These are phyloP conservation scores for Sarcophaga caerulescens DNA, from an alignment of 2,888 invertebrate genomes.

Conservation along the genomic window DNA sequence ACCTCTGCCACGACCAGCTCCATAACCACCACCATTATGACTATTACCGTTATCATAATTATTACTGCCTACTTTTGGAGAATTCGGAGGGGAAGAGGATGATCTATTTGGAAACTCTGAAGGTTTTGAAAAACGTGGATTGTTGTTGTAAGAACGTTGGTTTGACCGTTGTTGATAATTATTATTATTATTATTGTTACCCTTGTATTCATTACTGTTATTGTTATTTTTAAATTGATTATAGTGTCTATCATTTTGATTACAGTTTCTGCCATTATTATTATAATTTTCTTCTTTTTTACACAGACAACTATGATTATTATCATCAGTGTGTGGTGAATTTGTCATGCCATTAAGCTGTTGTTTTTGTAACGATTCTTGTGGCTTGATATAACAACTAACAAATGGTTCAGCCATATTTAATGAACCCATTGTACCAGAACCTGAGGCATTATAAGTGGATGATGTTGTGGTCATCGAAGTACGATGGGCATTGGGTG, in stretches of 20 bases:
- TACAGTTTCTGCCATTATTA: constrained; percentile 3
- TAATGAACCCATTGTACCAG: not conserved
- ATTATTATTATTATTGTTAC: constrained; percentile 15
- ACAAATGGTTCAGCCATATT: constrained; percentile 62
- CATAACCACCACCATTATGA: constrained; percentile 3
- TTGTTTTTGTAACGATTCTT: constrained; percentile 41
- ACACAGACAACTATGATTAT: not conserved
- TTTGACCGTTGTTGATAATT: constrained; percentile 44
- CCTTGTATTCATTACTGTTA: constrained; percentile 1
- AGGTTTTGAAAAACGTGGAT: constrained; percentile 54
- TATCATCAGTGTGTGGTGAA: constrained; percentile 13
- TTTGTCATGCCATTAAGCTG: not conserved
- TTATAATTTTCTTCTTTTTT: constrained; percentile 28
- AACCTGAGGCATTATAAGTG: constrained; percentile 25
- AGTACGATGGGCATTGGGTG: constrained; percentile 47
- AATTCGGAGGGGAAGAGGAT: constrained; percentile 46
- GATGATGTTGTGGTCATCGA: constrained; percentile 51
- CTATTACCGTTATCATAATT: constrained; percentile 22
- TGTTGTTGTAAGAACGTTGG: constrained; percentile 50
- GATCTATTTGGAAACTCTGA: not conserved
- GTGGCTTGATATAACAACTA: constrained; percentile 68
- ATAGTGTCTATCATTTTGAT: constrained; percentile 31
- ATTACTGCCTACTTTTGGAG: constrained; percentile 20
- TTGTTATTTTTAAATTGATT: constrained; percentile 50
- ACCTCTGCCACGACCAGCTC: constrained; percentile 9